Evolutionary conservation across 2,113 vertebrate species (phyloP), one percentile per base, ranked within the genome.

Genomic region (Taurulus bubalis): DNA sequence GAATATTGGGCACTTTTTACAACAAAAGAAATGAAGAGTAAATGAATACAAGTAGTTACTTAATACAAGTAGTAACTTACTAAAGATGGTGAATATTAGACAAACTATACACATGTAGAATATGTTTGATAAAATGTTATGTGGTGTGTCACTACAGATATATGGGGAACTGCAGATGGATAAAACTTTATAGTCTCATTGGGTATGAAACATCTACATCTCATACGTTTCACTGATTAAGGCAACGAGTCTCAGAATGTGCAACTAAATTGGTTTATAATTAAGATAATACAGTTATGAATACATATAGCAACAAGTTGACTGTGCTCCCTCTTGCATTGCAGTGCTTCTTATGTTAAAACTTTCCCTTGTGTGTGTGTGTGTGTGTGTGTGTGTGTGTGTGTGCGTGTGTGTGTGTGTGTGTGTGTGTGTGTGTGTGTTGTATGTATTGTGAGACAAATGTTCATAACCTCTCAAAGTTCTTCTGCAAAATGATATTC

Each of bases 331-430:
- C 10, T 66, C 38, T 47, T 32, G n/a, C 8, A 59, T 22, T 67
- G 55, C 53, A 59, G 47, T 72, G 56, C 7, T 45, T 45, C 9
- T 24, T 36, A 8, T 18, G 6, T 12, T 2, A 8, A 5, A 1
- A 22, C 12, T 11, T 75, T 18, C 12, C 22, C 3, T 0, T 20
- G 16, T 10, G 28, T 15, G 26, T 9, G 15, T 20, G 30, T 34
- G 28, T 60, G 28, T 60, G 58, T 32, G 55, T 60, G 59, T 34
- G 28, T 62, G 59, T 58, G 56, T 58, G 56, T 58, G 26, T 30
- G n/a, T 28, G 56, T 30, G 24, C 20, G 47, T 49, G 47, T 49
- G 47, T 16, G 47, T 49, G 49, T 55, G 53, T 32, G 56, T 59
- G 56, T 30, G 15, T 58, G 56, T 59, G 14, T 30, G 56, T 30